phyloP scores from a whole-genome alignment of 2,113 vertebrate genomes.

The Notiomystis cincta region DNA sequence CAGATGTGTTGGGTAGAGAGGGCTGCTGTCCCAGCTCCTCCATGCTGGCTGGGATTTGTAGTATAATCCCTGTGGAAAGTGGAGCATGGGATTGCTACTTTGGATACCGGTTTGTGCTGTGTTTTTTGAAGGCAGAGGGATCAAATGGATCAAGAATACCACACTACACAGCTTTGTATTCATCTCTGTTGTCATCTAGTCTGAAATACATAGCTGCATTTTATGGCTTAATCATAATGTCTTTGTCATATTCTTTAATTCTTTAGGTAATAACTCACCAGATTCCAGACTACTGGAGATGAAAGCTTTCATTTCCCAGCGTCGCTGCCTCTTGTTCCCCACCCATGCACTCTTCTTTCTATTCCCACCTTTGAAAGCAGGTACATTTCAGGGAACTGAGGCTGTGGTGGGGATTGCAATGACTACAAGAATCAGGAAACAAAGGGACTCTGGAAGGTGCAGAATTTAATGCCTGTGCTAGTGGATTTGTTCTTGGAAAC shows the following conservation, averaged over 20 bases:
- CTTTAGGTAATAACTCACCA: slow-evolving; percentile 25
- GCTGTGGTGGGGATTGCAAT: background rate
- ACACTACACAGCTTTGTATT: slow-evolving; percentile 37
- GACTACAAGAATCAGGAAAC: background rate
- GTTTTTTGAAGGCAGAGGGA: slow-evolving; percentile 26
- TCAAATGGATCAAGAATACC: slow-evolving; percentile 41
- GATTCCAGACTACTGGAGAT: slow-evolving; percentile 33
- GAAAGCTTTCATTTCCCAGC: slow-evolving; percentile 48
- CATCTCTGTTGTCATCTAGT: slow-evolving; percentile 42
- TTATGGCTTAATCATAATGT: slow-evolving; percentile 33
- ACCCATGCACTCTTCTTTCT: background rate
- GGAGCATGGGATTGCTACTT: background rate
- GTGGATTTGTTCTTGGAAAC: background rate
- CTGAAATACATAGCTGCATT: slow-evolving; percentile 47
- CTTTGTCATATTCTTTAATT: slow-evolving; percentile 51
- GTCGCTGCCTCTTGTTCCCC: background rate
- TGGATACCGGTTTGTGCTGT: background rate
- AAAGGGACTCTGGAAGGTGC: background rate
- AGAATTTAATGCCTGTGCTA: background rate
- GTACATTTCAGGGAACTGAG: background rate
- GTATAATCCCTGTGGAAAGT: background rate
- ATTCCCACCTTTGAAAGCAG: background rate
- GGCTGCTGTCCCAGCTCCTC: background rate
- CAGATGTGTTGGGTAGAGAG: background rate
- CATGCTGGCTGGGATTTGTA: background rate